Evolutionary conservation across 2,797 vertebrate genomes (phyloP), one percentile per base, ranked within the genome.

Genomic region (Microctenopoma steveboyesi): DNA sequence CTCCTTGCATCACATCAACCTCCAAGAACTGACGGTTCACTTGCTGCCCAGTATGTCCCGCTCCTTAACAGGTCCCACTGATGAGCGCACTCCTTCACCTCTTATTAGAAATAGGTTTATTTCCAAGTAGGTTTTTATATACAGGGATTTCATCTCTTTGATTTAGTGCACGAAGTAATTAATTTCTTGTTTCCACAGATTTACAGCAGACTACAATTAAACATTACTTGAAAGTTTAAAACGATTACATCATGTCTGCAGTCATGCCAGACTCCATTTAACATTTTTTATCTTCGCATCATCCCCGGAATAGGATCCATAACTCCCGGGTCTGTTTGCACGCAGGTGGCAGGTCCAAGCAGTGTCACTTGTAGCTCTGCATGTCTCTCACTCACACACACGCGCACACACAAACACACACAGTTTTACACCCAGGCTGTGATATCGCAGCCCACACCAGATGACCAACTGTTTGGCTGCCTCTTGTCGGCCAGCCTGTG

Each of bases 391-490:
- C 71, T 62, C 12, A 57, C 74, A 54, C 66, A 47, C 70, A 53
- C 35, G 9, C 46, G 10, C 52, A 25, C 37, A 12, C 40, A 11
- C 13, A 27, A 35, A 25, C n/a, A 22, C 59, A 25, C 6, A 77
- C 45, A 64, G 51, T 82, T 89, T 85, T 72, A 84, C 86, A 88
- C 69, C 71, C 67, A 18, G 72, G 40, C 88, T 78, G 85, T n/a
- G 60, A 86, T 82, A 76, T 86, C 79, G 78, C 87, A 74, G 79
- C 79, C 68, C 81, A 79, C 80, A 86, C 77, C 82, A 88, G 85
- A 89, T 80, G 80, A 88, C 89, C 87, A 91, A 90, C 88, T 86
- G 82, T 86, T 89, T 65, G 67, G 70, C 73, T 62, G 79, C 72
- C 68, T 85, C 78, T 73, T 53, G 71, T 69, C 60, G 62, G 84